phyloP scores from a whole-genome alignment of 2,113 vertebrate species.

The Xiphophorus hellerii region DNA sequence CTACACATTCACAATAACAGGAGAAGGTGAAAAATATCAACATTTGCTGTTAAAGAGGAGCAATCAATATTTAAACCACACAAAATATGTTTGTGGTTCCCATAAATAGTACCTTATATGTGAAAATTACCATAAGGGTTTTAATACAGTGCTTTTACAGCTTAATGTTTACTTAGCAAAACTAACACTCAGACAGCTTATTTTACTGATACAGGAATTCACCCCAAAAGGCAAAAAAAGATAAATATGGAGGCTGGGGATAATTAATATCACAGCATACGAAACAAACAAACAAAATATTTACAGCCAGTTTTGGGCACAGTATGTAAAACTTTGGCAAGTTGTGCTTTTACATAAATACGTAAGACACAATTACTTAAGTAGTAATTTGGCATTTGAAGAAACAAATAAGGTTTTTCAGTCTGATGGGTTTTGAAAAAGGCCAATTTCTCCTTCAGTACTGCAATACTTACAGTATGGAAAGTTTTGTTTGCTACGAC shows the following conservation, averaged over 20 bases:
- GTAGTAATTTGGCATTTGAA: no score
- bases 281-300: constrained; percentile 12
- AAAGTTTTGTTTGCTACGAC: no score
- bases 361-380: background rate
- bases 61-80: constrained; percentile 6
- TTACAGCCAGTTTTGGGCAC: background rate
- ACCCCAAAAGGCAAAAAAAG: constrained; percentile 9
- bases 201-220: constrained; percentile 6
- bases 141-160: constrained; percentile 12
- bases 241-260: background rate
- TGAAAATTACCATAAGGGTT: background rate
- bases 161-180: constrained; percentile 3
- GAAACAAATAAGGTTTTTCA: background rate
- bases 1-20: constrained; percentile 12
- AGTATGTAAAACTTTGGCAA: constrained; percentile 28
- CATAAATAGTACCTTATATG: constrained; percentile 6
- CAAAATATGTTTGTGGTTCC: background rate
- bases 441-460: background rate
- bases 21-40: constrained; percentile 25
- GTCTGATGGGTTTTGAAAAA: background rate
- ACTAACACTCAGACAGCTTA: constrained; percentile 23
- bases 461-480: no score
- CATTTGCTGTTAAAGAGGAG: constrained; percentile 13
- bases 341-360: background rate
- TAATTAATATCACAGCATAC: constrained; percentile 6